Conservation (phyloP, 2,113 vertebrate species). For the Alethe diademata region DNA sequence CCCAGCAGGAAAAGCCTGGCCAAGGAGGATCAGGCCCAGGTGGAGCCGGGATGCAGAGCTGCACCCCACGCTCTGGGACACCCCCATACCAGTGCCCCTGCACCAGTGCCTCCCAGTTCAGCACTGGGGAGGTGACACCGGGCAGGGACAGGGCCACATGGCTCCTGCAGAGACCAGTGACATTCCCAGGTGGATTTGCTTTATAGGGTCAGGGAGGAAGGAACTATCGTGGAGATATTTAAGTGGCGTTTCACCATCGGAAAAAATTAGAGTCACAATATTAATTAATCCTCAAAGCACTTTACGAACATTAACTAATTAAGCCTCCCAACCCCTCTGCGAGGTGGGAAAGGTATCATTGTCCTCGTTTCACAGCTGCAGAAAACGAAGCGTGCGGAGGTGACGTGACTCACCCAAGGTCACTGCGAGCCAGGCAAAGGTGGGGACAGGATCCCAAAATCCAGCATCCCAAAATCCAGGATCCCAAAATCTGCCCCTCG, state of each 20-base stretch:
- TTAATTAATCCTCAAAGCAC: conserved; percentile 71
- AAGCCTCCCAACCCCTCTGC: conserved; percentile 37
- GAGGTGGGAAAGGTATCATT: conserved; percentile 21
- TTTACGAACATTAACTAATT: conserved; percentile 63
- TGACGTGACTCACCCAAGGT: background rate
- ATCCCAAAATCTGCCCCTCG: fast-evolving
- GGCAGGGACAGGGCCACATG: background rate
- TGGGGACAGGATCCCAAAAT: background rate
- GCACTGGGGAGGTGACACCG: background rate
- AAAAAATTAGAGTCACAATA: conserved; percentile 55
- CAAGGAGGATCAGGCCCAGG: background rate
- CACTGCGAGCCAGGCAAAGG: fast-evolving
- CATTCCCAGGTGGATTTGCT: background rate
- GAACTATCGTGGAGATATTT: background rate
- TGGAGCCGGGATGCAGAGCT: background rate
- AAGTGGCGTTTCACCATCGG: background rate
- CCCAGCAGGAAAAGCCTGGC: background rate
- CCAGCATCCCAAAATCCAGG: background rate
- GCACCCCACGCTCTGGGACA: background rate
- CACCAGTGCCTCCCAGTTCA: background rate
- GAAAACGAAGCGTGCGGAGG: fast-evolving
- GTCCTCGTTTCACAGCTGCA: conserved; percentile 10
- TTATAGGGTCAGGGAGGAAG: background rate
- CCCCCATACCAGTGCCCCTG: fast-evolving
- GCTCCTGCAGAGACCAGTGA: background rate